Conservation (phyloP, 2,797 vertebrate species). For the Typhlichthys eigenmanni region DNA sequence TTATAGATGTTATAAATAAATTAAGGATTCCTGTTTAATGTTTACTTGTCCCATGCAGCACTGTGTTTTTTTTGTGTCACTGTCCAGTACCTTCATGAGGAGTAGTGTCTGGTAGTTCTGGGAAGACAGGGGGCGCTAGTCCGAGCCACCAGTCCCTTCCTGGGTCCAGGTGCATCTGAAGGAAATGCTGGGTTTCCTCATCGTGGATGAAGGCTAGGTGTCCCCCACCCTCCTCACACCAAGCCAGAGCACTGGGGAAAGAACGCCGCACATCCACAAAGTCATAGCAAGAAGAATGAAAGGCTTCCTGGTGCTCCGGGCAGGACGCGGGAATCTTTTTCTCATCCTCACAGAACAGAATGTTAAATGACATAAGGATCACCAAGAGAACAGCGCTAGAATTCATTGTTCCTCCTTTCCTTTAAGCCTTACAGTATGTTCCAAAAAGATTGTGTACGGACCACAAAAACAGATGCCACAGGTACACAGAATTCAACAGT, state of each 20-base stretch:
- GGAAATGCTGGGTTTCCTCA: slow-evolving; percentile 83
- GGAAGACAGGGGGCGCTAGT: slow-evolving; percentile 59
- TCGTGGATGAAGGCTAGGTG: slow-evolving; percentile 85
- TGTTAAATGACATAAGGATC: slow-evolving; percentile 39
- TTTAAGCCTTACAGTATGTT: neutral
- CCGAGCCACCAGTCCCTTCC: slow-evolving; percentile 86
- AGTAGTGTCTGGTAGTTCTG: slow-evolving; percentile 53
- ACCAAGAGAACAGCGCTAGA: slow-evolving; percentile 29
- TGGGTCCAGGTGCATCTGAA: slow-evolving; percentile 75
- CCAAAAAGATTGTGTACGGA: neutral
- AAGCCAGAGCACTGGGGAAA: slow-evolving; percentile 80
- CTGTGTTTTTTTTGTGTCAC: neutral
- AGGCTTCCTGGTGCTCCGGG: slow-evolving; percentile 74
- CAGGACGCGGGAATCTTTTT: slow-evolving; percentile 53
- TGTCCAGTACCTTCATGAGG: slow-evolving; percentile 48
- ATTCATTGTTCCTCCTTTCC: slow-evolving; percentile 52
- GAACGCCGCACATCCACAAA: slow-evolving; percentile 72
- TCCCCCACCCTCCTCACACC: slow-evolving; percentile 87
- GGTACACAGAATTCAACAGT: neutral
- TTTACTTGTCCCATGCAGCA: neutral
- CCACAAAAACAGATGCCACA: neutral
- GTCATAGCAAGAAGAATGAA: slow-evolving; percentile 84
- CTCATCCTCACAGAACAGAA: slow-evolving; percentile 32
- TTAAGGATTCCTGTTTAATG: neutral
- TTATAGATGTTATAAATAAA: no score